Base-by-base conservation (phyloP, 1,140 invertebrate species). In the Fopius arisanus region DNA sequence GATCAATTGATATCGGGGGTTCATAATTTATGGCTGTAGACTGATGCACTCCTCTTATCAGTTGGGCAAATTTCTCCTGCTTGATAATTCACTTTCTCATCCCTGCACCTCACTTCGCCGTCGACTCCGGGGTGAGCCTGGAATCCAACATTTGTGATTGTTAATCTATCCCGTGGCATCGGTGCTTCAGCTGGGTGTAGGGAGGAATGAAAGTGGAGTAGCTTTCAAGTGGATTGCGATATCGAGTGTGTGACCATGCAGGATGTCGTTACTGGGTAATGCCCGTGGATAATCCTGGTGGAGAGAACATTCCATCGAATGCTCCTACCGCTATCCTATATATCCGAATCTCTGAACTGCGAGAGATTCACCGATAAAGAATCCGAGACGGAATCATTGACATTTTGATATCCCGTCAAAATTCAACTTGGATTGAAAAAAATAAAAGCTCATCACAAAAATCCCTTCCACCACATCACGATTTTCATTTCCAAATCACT, bases 141-240 rank as follows among this genome's bases (percentile, higher is more conserved):
- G 43, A 19, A 48, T 48, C 16, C 43, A 48, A 19, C 43, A 48
- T 48, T 48, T 48, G 43, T 19, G 43, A 48, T n/a, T 48, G 14
- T 48, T 48, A 48, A 48, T 48, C 43, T 48, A 48, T 14, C 43
- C 43, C 43, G 7, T 48, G 16, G n/a, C 43, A 19, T 48, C 43
- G 16, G 43, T 48, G 7, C 43, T 48, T 48, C 43, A 19, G 43
- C n/a, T 19, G 43, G 43, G 43, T 48, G 43, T 19, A 48, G 54
- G 19, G 37, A 33, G 40, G 21, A 67, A 67, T 67, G 23, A 28
- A 41, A 67, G 33, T 43, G 66, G 23, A 41, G 66, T 41, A 67
- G 23, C 31, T 41, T 43, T 67, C 66, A 41, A 67, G 66, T 67
- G 66, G 66, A 67, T 41, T 67, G 37, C 41, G 37, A 67, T 67